A percentile compares a stretch with the other conserved stretches of the same genome.
These are phyloP conservation scores for Limosa lapponica DNA, from an alignment of 2,797 vertebrate genomes.

Conservation along the genomic window DNA sequence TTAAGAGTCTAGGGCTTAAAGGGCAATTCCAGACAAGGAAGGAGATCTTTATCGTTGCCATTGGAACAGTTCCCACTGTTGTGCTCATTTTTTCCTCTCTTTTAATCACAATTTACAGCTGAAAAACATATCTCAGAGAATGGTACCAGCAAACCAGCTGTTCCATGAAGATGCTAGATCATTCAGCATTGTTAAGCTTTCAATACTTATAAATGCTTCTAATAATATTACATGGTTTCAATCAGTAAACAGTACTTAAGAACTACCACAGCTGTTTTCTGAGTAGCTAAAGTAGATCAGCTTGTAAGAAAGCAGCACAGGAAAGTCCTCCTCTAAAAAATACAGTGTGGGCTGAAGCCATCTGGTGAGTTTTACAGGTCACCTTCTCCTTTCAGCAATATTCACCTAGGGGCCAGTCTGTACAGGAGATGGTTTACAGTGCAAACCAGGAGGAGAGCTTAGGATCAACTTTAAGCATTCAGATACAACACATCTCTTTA, in stretches of 20 bases:
- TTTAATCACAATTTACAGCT: conserved; percentile 25
- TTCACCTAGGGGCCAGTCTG: background rate
- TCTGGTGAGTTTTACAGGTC: conserved; percentile 25
- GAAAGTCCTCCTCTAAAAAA: background rate
- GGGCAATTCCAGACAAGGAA: conserved; percentile 65
- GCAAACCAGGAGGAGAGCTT: background rate
- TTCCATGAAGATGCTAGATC: conserved; percentile 3
- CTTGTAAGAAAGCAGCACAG: conserved; percentile 27
- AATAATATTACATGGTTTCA: conserved; percentile 28
- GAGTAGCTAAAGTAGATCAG: conserved; percentile 54
- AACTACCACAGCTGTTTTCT: conserved; percentile 43
- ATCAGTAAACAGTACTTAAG: conserved; percentile 42
- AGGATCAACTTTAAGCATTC: background rate
- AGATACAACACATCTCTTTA: background rate
- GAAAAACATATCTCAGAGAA: conserved; percentile 25
- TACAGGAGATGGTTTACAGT: background rate
- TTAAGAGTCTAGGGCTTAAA: conserved; percentile 72
- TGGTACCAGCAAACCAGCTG: background rate
- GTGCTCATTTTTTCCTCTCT: background rate
- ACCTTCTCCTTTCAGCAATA: background rate
- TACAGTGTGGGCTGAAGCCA: conserved; percentile 44
- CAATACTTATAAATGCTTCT: conserved; percentile 32
- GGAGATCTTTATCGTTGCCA: conserved; percentile 69
- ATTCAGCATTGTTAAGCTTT: conserved; percentile 40
- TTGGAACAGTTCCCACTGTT: conserved; percentile 64